A percentile compares a stretch with the other conserved stretches of the same genome.
Evolutionary conservation across 1,140 invertebrate species (phyloP).

Genomic region (Drosophila burlai): DNA sequence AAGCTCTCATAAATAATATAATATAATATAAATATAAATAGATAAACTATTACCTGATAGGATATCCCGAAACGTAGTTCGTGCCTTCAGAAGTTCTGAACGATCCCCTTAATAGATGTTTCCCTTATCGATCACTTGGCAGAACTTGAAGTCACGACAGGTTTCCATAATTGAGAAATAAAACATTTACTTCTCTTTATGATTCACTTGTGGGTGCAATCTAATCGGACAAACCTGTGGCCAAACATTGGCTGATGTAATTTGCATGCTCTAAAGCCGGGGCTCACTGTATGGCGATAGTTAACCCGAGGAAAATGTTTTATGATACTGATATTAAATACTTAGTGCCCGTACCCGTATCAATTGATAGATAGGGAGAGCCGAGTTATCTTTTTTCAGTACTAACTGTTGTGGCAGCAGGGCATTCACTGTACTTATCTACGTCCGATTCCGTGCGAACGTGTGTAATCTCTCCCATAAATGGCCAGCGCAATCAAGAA

Average conservation of each 20-base stretch:
- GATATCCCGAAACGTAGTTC: too few relatives aligned
- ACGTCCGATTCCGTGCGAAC: slow-evolving; percentile 1
- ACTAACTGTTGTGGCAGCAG: not conserved
- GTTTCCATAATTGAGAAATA: slow-evolving; percentile 15
- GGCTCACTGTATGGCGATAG: slow-evolving; percentile 25
- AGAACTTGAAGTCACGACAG: not conserved
- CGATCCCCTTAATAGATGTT: not conserved
- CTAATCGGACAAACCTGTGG: slow-evolving; percentile 22
- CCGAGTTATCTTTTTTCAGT: slow-evolving; percentile 11
- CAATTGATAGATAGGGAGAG: slow-evolving; percentile 17
- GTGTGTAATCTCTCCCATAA: slow-evolving; percentile 35
- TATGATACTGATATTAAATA: slow-evolving; percentile 8
- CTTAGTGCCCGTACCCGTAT: not conserved
- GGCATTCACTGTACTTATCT: slow-evolving; percentile 45
- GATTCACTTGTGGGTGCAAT: slow-evolving; percentile 19
- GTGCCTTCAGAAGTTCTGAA: not conserved
- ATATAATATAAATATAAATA: not conserved
- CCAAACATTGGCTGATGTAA: slow-evolving; percentile 43
- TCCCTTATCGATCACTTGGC: slow-evolving; percentile 1
- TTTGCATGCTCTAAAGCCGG: slow-evolving; percentile 29
- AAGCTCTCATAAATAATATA: not conserved
- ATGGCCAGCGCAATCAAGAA: slow-evolving; percentile 36
- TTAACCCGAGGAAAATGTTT: not conserved
- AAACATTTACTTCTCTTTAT: slow-evolving; percentile 4
- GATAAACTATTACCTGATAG: not conserved